phyloP scores from a whole-genome alignment of 2,888 invertebrate species.

The Eupithecia abbreviata region DNA sequence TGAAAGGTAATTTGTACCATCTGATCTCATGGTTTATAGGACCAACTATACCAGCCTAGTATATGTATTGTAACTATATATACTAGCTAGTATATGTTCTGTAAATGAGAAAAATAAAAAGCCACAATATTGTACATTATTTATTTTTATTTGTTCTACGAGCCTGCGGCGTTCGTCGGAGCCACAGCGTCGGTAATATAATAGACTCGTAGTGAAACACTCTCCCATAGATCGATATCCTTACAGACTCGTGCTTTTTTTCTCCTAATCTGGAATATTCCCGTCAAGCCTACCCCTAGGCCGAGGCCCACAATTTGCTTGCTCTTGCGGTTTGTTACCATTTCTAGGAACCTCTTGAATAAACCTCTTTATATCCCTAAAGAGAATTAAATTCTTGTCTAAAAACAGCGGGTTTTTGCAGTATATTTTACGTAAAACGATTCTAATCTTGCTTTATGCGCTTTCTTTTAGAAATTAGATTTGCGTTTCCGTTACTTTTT shows the following conservation, averaged over 20 bases:
- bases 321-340: background rate
- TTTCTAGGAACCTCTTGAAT: background rate
- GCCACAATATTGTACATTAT: no score
- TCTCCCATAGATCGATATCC: no score
- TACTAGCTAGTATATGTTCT: no score
- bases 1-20: background rate
- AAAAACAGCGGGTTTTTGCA: constrained; percentile 18
- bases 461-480: constrained; percentile 37
- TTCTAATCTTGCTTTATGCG: constrained; percentile 36
- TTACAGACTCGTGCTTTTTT: no score
- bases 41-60: no score
- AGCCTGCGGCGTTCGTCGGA: no score
- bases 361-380: background rate
- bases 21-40: background rate
- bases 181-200: no score
- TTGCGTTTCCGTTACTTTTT: constrained; percentile 13
- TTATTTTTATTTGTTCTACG: no score
- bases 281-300: background rate
- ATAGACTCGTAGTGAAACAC: no score
- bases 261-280: no score
- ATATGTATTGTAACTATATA: no score
- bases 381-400: constrained; percentile 19
- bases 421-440: constrained; percentile 32
- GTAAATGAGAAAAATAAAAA: no score
- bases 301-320: background rate